Base-by-base conservation (phyloP, 2,113 vertebrate species). In the Spheniscus mendiculus region DNA sequence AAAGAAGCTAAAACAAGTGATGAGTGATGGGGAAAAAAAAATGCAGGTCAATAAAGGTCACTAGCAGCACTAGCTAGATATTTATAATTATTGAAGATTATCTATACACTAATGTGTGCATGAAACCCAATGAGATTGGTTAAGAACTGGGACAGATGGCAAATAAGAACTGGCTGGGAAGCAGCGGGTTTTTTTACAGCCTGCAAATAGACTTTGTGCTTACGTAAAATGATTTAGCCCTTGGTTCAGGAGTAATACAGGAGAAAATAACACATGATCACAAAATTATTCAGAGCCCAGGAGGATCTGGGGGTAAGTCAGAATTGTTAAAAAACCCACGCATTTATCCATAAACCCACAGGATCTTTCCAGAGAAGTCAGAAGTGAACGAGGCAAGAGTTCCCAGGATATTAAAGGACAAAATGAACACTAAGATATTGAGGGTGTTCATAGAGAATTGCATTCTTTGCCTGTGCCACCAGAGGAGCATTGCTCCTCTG, bases 91-190 rank as follows among this genome's bases (percentile, higher is more conserved):
- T 2, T 61, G 27, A 89, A 79, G 65, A 74, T 87, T 61, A 91
- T 67, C 65, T 93, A 49, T 59, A 69, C 34, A 36, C 34, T 82
- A 59, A 72, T 56, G 65, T 25, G 34, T 56, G 29, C 10, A 69
- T 49, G 70, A 96, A 72, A 91, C 69, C 27, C 14, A 44, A n/a
- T 16, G 34, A 93, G 65, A 93, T 22, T 91, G 69, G 69, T 87
- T 93, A 95, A 74, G 93, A 91, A 89, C 56, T 83, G 61, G 69
- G 93, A 97, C 97, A 97, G 96, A 97, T 97, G 96, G 94, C 61
- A 89, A 87, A 89, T 89, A 87, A 95, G 89, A 96, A 89, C 84
- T 4, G 52, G 18, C 56, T 91, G 81, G 84, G 83, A 96, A 96
- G 66, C 56, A 91, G 93, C 91, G 91, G 89, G 84, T 82, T 96